phyloP scores from a whole-genome alignment of 92 coral and sea anemone genomes.

The Hydrozoanthus gracilis region DNA sequence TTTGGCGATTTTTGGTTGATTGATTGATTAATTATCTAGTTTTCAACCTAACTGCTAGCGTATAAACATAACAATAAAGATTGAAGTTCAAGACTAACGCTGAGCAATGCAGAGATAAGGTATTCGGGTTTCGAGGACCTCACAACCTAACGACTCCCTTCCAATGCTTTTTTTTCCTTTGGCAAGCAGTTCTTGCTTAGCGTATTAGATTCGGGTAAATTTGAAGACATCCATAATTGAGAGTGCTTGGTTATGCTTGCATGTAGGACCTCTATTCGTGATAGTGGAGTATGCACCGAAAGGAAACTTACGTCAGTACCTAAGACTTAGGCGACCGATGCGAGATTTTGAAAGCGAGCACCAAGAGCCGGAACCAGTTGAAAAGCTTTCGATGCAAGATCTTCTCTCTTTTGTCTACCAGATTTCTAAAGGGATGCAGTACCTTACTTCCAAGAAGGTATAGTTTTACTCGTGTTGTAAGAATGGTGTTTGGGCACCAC shows the following conservation, averaged over 20 bases:
- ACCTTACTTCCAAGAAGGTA: constrained; percentile 34
- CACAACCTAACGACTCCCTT: too few species aligned
- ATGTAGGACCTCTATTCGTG: constrained; percentile 37
- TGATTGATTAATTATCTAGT: too few species aligned
- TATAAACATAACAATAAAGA: too few species aligned
- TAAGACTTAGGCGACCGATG: constrained; percentile 35
- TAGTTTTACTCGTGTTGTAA: not conserved
- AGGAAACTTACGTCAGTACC: constrained; percentile 43
- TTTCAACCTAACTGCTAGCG: too few species aligned
- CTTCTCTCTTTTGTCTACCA: constrained; percentile 28
- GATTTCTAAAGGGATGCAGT: constrained; percentile 43
- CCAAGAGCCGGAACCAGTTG: not conserved
- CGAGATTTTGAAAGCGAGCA: constrained; percentile 38
- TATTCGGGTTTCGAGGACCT: too few species aligned
- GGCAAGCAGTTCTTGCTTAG: not conserved
- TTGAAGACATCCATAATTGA: not conserved
- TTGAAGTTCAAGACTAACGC: too few species aligned
- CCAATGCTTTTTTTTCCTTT: too few species aligned
- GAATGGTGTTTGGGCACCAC: not conserved
- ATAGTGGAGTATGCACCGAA: constrained; percentile 45
- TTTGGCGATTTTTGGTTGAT: too few species aligned
- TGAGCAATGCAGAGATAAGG: too few species aligned
- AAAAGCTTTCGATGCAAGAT: constrained; percentile 39
- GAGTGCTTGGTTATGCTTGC: not conserved
- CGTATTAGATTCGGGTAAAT: not conserved